Base-by-base conservation (phyloP, 2,888 invertebrate species). In the Gisinianus flammeolus region DNA sequence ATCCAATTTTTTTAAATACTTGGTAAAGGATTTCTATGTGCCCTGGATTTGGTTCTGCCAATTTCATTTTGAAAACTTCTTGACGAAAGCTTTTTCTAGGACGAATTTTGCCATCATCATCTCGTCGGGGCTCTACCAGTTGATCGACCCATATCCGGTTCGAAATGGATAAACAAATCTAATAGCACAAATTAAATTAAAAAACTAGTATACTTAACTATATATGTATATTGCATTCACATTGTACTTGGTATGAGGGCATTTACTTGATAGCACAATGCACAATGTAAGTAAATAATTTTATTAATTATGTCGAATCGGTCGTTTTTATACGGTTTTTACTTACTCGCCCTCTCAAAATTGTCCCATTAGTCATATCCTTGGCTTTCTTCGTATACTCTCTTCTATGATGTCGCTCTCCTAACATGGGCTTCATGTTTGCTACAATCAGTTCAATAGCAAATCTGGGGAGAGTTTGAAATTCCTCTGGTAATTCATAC, bases 91-190 rank as follows among this genome's bases (percentile, higher is more conserved):
- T 76, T 35, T 54, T 52, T n/a, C 10, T 76, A 0, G 19, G 10
- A 24, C 54, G 56, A 44, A 5, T 26, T 56, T 69, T 35, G 0
- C 44, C 58, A 10, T 16, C 19, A 5, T 31, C 31, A 69, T 54
- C 28, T 26, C 2, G n/a, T 22, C 26, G 22, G 8, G 35, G 30
- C 24, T 76, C 69, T 0, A 56, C 35, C 6, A 76, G 33, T 22
- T 56, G 76, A 30, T 76, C 62, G 3, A 76, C 58, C 76, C 76
- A 76, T 12, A 76, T 58, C 26, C 62, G 58, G 30, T 76, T 58
- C 33, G 58, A 35, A 24, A 69, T 19, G 0, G 69, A 56, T 1
- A 76, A 62, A n/a, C 69, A 69, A 54, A 76, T 69, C 76, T 76
- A 58, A 2, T 33, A n/a, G n/a, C 62, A 10, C 62, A 16, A 62